These are phyloP conservation scores for Cynopterus sphinx DNA, from an alignment of 2,797 vertebrate species.

Conservation along the genomic window DNA sequence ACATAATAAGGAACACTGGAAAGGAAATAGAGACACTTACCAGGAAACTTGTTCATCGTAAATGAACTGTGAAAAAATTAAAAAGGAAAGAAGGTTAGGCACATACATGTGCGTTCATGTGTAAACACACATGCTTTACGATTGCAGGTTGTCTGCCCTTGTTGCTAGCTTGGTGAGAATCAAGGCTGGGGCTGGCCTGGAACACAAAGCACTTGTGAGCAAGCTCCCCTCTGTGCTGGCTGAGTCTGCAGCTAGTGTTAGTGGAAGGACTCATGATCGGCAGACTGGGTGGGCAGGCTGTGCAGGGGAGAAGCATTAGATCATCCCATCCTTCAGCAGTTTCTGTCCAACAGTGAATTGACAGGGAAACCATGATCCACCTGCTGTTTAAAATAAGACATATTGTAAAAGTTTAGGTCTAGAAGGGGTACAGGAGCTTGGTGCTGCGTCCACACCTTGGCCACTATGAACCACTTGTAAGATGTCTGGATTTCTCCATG, in stretches of 20 bases:
- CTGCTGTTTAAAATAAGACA: not conserved
- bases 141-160: fast-evolving
- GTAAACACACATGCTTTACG: not conserved
- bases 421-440: not conserved
- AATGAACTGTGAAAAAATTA: conserved; percentile 90
- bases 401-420: not conserved
- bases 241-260: not conserved
- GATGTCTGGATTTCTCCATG: not conserved
- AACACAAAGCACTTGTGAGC: not conserved
- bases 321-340: not conserved
- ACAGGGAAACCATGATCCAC: not conserved
- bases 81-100: conserved; percentile 53
- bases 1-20: not conserved
- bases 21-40: conserved; percentile 86
- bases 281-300: not conserved
- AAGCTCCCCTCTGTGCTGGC: not conserved
- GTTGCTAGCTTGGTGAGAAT: not conserved
- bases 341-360: not conserved
- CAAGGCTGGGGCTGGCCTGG: not conserved
- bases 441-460: not conserved
- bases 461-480: too few species aligned
- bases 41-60: conserved; percentile 97
- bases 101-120: not conserved
- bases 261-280: not conserved
- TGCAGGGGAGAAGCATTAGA: not conserved